A percentile compares a stretch with the other conserved stretches of the same genome.
Evolutionary conservation across 2,797 vertebrate genomes (phyloP).

Genomic region (Enteromius radiatus): DNA sequence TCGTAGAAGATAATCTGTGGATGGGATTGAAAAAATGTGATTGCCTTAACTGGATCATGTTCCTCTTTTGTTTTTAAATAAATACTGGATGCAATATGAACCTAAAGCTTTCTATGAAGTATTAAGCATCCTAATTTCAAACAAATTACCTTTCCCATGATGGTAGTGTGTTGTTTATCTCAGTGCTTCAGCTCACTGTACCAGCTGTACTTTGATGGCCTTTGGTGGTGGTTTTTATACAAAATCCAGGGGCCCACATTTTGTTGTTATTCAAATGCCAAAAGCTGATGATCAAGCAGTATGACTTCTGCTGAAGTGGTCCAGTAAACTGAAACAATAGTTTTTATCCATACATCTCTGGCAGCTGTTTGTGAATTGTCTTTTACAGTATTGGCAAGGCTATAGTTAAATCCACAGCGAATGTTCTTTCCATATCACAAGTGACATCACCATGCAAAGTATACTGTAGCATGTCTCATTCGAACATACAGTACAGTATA

Average conservation of each 20-base stretch:
- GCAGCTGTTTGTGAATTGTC: conserved; percentile 73
- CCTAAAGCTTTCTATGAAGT: neutral
- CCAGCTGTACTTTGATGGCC: conserved; percentile 59
- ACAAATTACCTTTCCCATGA: conserved; percentile 79
- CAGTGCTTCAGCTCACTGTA: conserved; percentile 73
- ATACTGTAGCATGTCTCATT: neutral
- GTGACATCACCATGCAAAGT: conserved; percentile 18
- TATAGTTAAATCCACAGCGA: conserved; percentile 70
- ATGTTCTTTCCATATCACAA: conserved; percentile 69
- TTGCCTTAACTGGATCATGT: too few relatives aligned
- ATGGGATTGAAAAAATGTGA: too few relatives aligned
- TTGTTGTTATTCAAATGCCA: conserved; percentile 80
- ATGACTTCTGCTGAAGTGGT: conserved; percentile 75
- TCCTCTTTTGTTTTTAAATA: too few relatives aligned
- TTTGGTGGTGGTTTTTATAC: conserved; percentile 76
- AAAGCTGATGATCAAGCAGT: conserved; percentile 70
- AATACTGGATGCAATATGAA: neutral
- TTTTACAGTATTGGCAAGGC: conserved; percentile 66
- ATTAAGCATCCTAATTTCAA: conserved; percentile 6
- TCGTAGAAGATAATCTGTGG: too few relatives aligned
- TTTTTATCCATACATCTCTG: conserved; percentile 79
- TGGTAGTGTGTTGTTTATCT: conserved; percentile 69
- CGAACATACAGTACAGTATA: too few relatives aligned
- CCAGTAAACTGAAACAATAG: conserved; percentile 74
- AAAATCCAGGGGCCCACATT: conserved; percentile 63